Conservation (phyloP, 2,113 vertebrate species). For the Lethenteron reissneri region DNA sequence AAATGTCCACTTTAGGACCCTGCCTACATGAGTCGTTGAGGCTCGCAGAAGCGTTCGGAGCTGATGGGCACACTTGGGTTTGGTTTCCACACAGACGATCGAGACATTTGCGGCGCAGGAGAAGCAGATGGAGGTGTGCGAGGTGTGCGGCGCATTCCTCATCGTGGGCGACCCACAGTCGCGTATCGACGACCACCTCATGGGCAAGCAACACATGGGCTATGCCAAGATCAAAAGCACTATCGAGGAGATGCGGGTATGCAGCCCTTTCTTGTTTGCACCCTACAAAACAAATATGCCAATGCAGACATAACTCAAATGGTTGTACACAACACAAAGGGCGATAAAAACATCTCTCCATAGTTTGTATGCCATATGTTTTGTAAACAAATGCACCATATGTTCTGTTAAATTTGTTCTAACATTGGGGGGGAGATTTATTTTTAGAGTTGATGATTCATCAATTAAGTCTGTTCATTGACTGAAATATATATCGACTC, state of each 20-base stretch:
- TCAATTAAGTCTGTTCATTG: no score
- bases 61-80: neutral
- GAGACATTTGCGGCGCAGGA: conserved; percentile 97
- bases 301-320: no score
- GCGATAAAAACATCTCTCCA: neutral
- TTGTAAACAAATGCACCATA: neutral
- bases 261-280: conserved; percentile 6
- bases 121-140: conserved; percentile 99
- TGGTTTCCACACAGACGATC: conserved; percentile 39
- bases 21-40: neutral
- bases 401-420: neutral
- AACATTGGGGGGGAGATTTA: no score
- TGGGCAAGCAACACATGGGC: conserved; percentile 99
- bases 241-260: conserved; percentile 90
- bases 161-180: conserved; percentile 95
- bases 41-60: neutral
- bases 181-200: conserved; percentile 86
- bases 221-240: conserved; percentile 98
- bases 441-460: no score
- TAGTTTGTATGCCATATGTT: neutral
- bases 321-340: neutral
- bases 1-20: no score
- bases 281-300: neutral
- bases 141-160: conserved; percentile 93
- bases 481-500: no score